Conservation (phyloP, 1,140 invertebrate genomes). For the Hesperophylax magnus region DNA sequence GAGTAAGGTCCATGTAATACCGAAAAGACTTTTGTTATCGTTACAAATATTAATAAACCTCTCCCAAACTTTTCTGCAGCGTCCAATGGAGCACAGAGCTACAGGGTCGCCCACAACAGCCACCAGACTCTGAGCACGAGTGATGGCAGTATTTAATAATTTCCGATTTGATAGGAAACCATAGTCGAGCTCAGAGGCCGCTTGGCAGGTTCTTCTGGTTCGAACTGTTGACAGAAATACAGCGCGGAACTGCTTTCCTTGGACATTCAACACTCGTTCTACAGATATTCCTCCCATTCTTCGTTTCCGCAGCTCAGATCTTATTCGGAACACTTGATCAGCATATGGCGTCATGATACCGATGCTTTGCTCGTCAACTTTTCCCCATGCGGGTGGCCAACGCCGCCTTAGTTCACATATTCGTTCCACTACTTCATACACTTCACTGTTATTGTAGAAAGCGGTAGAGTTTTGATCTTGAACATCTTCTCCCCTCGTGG, state of each 20-base stretch:
- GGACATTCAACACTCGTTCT: constrained; percentile 89
- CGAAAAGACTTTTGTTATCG: constrained; percentile 82
- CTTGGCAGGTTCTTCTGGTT: constrained; percentile 80
- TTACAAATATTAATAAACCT: constrained; percentile 83
- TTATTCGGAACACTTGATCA: constrained; percentile 85
- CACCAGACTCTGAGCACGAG: constrained; percentile 88
- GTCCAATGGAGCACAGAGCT: constrained; percentile 86
- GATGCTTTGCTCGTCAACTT: constrained; percentile 81
- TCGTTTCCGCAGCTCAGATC: constrained; percentile 83
- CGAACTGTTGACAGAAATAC: constrained; percentile 89
- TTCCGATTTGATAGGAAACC: constrained; percentile 90
- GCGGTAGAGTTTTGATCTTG: constrained; percentile 87
- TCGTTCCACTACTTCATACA: constrained; percentile 83
- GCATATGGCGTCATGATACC: constrained; percentile 90
- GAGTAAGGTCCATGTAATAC: constrained; percentile 80
- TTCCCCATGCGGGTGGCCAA: constrained; percentile 85
- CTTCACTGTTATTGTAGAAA: constrained; percentile 87
- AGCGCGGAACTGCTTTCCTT: constrained; percentile 91
- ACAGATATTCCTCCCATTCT: constrained; percentile 85
- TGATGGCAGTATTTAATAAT: constrained; percentile 89
- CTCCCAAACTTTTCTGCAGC: constrained; percentile 89
- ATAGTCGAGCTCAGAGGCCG: constrained; percentile 78
- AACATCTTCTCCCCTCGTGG: constrained; percentile 83
- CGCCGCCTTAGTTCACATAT: constrained; percentile 77
- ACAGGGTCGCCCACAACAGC: constrained; percentile 91